Percentiles rank a stretch among this genome's conserved stretches.
phyloP scores from a whole-genome alignment of 1,140 invertebrate species.

The Ceratina calcarata region DNA sequence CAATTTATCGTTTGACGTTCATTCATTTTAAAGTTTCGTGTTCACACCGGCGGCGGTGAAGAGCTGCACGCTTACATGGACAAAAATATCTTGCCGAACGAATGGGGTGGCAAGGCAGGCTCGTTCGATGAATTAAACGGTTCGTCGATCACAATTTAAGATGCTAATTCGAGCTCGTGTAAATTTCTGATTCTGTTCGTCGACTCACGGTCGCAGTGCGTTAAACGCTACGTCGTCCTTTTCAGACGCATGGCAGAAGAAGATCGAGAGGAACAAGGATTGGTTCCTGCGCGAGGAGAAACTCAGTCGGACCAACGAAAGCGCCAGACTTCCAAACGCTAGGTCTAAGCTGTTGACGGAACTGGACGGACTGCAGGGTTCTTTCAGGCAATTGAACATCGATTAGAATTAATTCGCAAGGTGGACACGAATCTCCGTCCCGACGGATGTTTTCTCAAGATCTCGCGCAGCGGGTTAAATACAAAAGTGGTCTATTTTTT shows the following conservation, averaged over 20 bases:
- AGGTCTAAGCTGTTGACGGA: constrained; percentile 70
- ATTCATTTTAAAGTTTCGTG: constrained; percentile 62
- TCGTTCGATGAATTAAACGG: constrained; percentile 75
- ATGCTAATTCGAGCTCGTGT: no score
- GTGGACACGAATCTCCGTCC: no score
- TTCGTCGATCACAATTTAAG: constrained; percentile 36
- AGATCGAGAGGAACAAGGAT: constrained; percentile 75
- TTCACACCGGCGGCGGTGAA: constrained; percentile 70
- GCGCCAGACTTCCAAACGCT: constrained; percentile 70
- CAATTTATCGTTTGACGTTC: not conserved
- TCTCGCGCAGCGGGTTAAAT: no score
- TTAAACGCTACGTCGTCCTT: constrained; percentile 3
- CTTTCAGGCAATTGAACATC: constrained; percentile 79
- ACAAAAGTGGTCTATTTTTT: no score
- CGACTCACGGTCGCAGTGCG: not conserved
- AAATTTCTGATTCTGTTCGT: not conserved
- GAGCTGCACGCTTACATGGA: constrained; percentile 76
- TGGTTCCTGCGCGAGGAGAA: constrained; percentile 80
- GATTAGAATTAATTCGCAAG: constrained; percentile 65
- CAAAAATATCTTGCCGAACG: constrained; percentile 78
- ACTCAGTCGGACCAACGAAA: constrained; percentile 76
- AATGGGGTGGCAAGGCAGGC: constrained; percentile 80
- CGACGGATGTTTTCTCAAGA: no score
- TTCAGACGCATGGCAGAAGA: constrained; percentile 75
- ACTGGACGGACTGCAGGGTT: constrained; percentile 77